Conservation (phyloP, 2,888 invertebrate genomes). For the Pseudolycoriella hygida region DNA sequence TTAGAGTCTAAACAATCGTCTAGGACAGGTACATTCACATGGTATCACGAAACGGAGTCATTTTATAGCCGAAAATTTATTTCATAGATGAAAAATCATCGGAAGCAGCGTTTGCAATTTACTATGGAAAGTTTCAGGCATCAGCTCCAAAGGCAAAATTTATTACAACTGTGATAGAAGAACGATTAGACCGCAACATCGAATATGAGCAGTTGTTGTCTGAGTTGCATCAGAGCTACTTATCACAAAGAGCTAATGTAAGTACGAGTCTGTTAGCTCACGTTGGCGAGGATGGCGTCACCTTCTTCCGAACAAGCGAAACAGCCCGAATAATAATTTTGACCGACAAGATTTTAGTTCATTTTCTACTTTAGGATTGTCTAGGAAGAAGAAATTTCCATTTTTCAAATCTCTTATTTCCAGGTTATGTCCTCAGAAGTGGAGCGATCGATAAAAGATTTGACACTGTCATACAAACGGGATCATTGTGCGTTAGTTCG, state of each 20-base stretch:
- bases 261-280: neutral
- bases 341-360: too few relatives aligned
- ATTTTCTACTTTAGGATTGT: too few relatives aligned
- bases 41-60: too few relatives aligned
- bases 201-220: constrained; percentile 55
- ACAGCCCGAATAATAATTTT: too few relatives aligned
- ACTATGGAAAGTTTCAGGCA: constrained; percentile 90
- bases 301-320: too few relatives aligned
- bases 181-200: constrained; percentile 47
- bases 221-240: constrained; percentile 73
- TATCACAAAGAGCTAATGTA: constrained; percentile 45
- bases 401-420: constrained; percentile 8
- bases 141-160: constrained; percentile 71
- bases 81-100: constrained; percentile 23
- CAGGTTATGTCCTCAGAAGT: constrained; percentile 50
- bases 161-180: constrained; percentile 68
- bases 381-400: too few relatives aligned
- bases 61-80: too few relatives aligned
- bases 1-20: constrained; percentile 26
- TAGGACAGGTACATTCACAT: constrained; percentile 2
- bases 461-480: constrained; percentile 42
- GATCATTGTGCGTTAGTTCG: constrained; percentile 75
- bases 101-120: constrained; percentile 62
- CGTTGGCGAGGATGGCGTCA: too few relatives aligned
- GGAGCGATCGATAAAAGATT: constrained; percentile 44